Evolutionary conservation across 2,888 invertebrate species (phyloP), one percentile per base, ranked within the genome.

Genomic region (Saturnia pavonia): DNA sequence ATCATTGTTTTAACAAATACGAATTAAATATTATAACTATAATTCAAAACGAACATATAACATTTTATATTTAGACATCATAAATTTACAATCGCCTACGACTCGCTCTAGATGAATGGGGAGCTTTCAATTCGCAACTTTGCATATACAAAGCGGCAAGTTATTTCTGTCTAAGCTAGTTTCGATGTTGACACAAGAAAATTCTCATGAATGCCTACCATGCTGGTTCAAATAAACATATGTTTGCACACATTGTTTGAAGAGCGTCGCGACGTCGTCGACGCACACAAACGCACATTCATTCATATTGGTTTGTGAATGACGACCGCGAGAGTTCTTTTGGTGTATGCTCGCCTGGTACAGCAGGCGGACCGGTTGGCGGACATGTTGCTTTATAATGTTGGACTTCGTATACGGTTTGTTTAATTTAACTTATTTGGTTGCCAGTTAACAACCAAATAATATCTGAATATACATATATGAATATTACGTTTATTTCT

Each of bases 121-220:
- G 74, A 71, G 72, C 76, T 73, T 74, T 73, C 73, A 80, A 77
- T 81, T 84, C 75, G 84, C 85, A 85, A 85, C 85, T 88, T 91
- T 84, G 90, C 90, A 82, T 88, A 86, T 85, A 88, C 89, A 89
- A 91, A 91, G 91, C 88, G 82, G 81, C 87, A 79, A 81, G 88
- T 87, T 92, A 92, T 92, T 92, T 90, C 88, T 89, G 91, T 88
- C 81, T 81, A 85, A 84, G 87, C 85, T 85, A 83, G 83, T 85
- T 86, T 83, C 84, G 83, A 84, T 92, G 92, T 92, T 92, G 92
- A 92, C 91, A 90, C 85, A 91, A 91, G 92, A 89, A 88, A 91
- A 90, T 92, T 93, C 92, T 91, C 92, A 91, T 91, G 90, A 92
- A 91, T 91, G 92, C 91, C 91, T 89, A 87, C 88, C 90, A 86